Evolutionary conservation across 2,113 vertebrate species (phyloP).

Genomic region (Eira barbara): DNA sequence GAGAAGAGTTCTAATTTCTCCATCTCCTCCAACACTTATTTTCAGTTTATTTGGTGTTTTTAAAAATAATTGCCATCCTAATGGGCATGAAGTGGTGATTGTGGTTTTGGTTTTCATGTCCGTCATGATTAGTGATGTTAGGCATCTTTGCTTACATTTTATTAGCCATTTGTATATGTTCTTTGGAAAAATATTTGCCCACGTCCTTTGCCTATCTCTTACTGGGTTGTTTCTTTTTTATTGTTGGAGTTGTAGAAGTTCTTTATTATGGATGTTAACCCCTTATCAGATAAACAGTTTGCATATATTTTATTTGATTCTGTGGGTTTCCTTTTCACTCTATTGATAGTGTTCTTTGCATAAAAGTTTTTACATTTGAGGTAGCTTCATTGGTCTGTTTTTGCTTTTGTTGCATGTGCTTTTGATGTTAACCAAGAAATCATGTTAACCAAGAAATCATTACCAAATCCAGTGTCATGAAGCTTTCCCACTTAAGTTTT

Average conservation of each 20-base stretch:
- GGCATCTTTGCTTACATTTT: neutral
- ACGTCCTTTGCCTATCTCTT: neutral
- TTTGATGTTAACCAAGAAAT: conserved; percentile 20
- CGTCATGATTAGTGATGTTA: neutral
- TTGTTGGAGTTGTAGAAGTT: neutral
- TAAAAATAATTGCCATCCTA: neutral
- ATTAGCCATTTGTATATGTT: neutral
- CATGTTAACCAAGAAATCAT: neutral
- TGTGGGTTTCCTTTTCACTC: neutral
- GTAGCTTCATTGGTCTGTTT: neutral
- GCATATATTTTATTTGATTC: neutral
- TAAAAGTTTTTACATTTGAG: neutral
- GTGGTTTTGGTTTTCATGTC: neutral
- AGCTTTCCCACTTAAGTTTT: neutral
- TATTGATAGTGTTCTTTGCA: neutral
- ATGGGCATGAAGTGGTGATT: neutral
- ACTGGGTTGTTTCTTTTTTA: neutral
- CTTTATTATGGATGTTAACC: neutral
- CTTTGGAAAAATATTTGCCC: neutral
- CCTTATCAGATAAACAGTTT: neutral
- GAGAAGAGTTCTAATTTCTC: neutral
- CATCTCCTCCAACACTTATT: neutral
- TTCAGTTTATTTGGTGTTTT: neutral
- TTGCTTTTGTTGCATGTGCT: neutral
- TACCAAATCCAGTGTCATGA: conserved; percentile 13